phyloP scores from a whole-genome alignment of 2,113 vertebrate genomes.

The Chlorodrepanis virens region DNA sequence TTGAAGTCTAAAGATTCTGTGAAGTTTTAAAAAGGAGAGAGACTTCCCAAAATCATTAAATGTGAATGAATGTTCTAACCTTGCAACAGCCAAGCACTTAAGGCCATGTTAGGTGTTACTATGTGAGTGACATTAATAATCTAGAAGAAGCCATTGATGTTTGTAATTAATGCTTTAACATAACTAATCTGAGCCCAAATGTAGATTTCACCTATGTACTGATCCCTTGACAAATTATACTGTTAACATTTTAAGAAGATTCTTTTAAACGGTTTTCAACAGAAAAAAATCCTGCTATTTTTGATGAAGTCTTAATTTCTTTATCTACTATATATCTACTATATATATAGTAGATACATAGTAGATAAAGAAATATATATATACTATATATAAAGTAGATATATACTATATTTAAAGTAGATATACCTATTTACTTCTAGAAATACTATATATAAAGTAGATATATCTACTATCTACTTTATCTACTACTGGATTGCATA shows the following conservation, averaged over 20 bases:
- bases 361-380: too few species aligned
- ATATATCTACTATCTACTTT: too few species aligned
- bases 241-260: background rate
- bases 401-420: too few species aligned
- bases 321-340: background rate
- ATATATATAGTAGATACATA: too few species aligned
- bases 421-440: too few species aligned
- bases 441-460: too few species aligned
- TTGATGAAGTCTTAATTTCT: background rate
- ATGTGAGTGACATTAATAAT: background rate
- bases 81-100: background rate
- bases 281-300: fast-evolving
- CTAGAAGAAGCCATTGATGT: background rate
- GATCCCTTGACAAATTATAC: background rate
- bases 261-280: background rate
- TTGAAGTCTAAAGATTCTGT: background rate
- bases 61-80: background rate
- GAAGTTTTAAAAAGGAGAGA: background rate
- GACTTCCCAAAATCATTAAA: background rate
- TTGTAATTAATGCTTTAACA: background rate
- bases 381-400: too few species aligned
- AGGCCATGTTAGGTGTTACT: background rate
- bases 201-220: background rate
- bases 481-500: background rate
- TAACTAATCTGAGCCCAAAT: background rate